phyloP scores from a whole-genome alignment of 1,140 invertebrate species.

The Radopholus similis region DNA sequence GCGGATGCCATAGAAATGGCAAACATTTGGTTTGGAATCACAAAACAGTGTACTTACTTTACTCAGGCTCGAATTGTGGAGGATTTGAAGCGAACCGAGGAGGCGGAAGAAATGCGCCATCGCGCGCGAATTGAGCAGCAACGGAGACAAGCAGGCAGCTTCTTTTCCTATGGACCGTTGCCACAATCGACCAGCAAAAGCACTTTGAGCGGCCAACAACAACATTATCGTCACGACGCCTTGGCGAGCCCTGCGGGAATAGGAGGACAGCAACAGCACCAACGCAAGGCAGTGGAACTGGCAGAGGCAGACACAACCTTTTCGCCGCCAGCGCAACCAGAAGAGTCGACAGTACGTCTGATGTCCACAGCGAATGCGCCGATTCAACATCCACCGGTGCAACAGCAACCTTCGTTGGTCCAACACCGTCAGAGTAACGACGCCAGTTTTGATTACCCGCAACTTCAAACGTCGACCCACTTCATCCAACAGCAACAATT shows the following conservation, averaged over 20 bases:
- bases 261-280: not conserved
- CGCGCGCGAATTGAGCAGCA: conserved; percentile 11
- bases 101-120: not conserved
- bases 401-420: too few species aligned
- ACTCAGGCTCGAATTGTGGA: conserved; percentile 14
- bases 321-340: too few species aligned
- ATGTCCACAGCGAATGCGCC: too few species aligned
- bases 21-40: not conserved
- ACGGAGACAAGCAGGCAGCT: not conserved
- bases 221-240: not conserved
- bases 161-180: not conserved
- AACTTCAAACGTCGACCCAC: too few species aligned
- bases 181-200: not conserved
- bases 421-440: too few species aligned
- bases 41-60: not conserved
- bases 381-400: too few species aligned
- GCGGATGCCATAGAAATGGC: not conserved
- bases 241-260: not conserved
- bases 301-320: conserved; percentile 11
- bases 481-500: too few species aligned
- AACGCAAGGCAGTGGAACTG: conserved; percentile 8
- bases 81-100: conserved; percentile 12
- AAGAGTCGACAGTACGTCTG: too few species aligned
- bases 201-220: not conserved
- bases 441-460: too few species aligned